Conservation (phyloP, 2,888 invertebrate genomes). For the Gymnosoma rotundatum region DNA sequence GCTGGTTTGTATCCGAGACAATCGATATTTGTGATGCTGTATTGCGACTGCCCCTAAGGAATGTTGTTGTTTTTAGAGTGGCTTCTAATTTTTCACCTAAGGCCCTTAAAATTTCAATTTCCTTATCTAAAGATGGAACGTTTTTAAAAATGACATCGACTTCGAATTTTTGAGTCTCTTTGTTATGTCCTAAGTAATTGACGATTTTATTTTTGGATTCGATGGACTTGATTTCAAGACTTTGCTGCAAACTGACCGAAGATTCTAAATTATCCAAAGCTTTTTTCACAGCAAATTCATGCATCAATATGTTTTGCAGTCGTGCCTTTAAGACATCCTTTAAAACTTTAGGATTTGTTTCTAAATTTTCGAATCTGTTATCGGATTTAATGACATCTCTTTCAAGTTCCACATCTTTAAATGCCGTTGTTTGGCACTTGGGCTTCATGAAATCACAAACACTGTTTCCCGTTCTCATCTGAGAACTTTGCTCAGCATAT, state of each 20-base stretch:
- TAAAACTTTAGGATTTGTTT: slow-evolving; percentile 72
- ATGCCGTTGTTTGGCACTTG: slow-evolving; percentile 59
- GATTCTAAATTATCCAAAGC: slow-evolving; percentile 69
- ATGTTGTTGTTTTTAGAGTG: slow-evolving; percentile 71
- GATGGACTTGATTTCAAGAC: background rate
- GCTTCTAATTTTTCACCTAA: slow-evolving; percentile 77
- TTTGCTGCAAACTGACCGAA: background rate
- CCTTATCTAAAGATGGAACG: slow-evolving; percentile 76
- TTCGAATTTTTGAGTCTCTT: slow-evolving; percentile 62
- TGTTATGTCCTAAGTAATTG: background rate
- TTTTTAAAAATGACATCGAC: slow-evolving; percentile 77
- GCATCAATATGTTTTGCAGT: slow-evolving; percentile 73
- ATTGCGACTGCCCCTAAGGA: background rate
- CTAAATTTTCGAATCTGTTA: slow-evolving; percentile 71
- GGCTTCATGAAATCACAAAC: slow-evolving; percentile 71
- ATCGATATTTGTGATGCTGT: background rate
- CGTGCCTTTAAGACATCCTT: slow-evolving; percentile 73
- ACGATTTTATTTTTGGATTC: slow-evolving; percentile 29
- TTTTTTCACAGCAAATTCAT: slow-evolving; percentile 73
- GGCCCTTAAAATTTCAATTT: slow-evolving; percentile 75
- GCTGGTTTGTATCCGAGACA: background rate
- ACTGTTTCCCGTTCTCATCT: slow-evolving; percentile 61
- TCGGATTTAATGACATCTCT: slow-evolving; percentile 74
- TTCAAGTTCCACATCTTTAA: slow-evolving; percentile 72
- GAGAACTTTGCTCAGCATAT: slow-evolving; percentile 18